phyloP scores from a whole-genome alignment of 2,888 invertebrate genomes.

The Cerastis leucographa region DNA sequence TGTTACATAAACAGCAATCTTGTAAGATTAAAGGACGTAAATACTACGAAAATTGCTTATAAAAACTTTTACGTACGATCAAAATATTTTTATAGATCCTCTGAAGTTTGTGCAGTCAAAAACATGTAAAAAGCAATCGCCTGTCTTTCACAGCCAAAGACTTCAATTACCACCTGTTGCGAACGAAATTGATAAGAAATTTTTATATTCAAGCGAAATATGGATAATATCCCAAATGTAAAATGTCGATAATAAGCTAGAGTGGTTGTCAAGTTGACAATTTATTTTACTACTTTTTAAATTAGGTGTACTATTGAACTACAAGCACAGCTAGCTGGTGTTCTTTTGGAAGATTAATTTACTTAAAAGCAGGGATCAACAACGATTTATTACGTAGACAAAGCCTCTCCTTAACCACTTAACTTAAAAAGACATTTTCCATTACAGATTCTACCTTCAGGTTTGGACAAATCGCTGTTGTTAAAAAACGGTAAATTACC shows the following conservation, averaged over 20 bases:
- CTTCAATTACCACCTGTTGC: constrained; percentile 57
- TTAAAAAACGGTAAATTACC: constrained; percentile 86
- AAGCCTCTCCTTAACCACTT: constrained; percentile 15
- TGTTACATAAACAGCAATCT: not conserved
- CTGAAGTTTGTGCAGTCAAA: constrained; percentile 30
- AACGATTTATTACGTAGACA: not conserved
- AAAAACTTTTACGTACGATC: constrained; percentile 14
- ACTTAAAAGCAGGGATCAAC: not conserved
- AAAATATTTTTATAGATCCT: constrained; percentile 31
- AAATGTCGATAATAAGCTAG: not conserved
- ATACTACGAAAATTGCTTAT: constrained; percentile 3
- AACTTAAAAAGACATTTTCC: constrained; percentile 45
- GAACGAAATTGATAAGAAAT: constrained; percentile 35
- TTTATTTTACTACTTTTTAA: not conserved
- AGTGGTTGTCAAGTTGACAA: not conserved
- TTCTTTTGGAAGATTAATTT: not conserved
- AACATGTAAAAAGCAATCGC: constrained; percentile 50
- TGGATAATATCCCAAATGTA: not conserved
- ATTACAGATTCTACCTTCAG: constrained; percentile 83
- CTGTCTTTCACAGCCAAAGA: constrained; percentile 44
- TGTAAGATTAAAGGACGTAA: constrained; percentile 11
- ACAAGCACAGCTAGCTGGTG: too few species aligned
- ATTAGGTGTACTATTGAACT: not conserved
- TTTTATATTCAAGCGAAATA: constrained; percentile 8
- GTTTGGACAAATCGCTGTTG: constrained; percentile 84